Base-by-base conservation (phyloP, 2,797 vertebrate species). In the Scomberomorus guttatus region DNA sequence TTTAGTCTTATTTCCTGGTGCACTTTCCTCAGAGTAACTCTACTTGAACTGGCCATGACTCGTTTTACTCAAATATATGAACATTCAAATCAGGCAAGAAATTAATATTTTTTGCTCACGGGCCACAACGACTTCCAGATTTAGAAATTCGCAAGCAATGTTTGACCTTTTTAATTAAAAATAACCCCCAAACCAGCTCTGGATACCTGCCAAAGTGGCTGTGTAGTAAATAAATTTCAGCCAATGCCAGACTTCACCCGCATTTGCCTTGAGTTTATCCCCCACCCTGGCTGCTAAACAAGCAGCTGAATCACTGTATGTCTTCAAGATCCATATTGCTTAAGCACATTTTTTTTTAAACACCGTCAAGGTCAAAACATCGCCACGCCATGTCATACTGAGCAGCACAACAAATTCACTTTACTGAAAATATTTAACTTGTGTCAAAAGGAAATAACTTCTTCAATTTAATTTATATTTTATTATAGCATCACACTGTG, bases 121-220 rank as follows among this genome's bases (percentile, higher is more conserved):
- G 84, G 67, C 52, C 57, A 17, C 67, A 88, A 32, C 24, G 4
- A 57, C 76, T 79, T 58, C 27, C 42, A 74, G 42, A 62, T 63
- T 77, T 8, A n/a, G 5, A 54, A 72, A 80, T 76, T 84, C 48
- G 72, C 2, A 1, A 83, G 55, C 51, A 58, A 86, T 46, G 37
- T 72, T 75, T 83, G 81, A 89, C 83, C 68, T 88, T 90, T 80
- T 24, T 48, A 60, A 79, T 77, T 80, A 52, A 73, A 84, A 83
- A 62, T 61, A 81, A 67, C 66, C 72, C 65, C 59, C 44, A 61
- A 80, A 67, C 52, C 18, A 14, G 5, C 0, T 14, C 66, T 83
- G 77, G 29, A 59, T 58, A 25, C 24, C 54, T 48, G 71, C 76
- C 74, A 75, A 39, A 66, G 50, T 44, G 32, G 60, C 52, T 66